phyloP scores from a whole-genome alignment of 2,888 invertebrate genomes.

The Hypena proboscidalis region DNA sequence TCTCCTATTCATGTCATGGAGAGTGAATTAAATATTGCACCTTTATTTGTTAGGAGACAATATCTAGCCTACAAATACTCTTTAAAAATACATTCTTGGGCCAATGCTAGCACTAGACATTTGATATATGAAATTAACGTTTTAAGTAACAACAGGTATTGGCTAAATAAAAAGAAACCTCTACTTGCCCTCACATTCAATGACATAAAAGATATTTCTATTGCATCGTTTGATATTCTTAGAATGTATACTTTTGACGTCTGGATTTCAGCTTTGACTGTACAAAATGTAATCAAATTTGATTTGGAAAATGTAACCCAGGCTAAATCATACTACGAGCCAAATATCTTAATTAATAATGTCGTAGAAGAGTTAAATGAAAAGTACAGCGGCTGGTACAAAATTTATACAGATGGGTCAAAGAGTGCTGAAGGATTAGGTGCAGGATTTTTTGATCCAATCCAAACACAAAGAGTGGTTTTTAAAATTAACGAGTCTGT shows the following conservation, averaged over 20 bases:
- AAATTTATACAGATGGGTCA: slow-evolving; percentile 10
- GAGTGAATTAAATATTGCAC: neutral
- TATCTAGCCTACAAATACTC: neutral
- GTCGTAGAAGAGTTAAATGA: neutral
- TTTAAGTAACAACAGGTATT: neutral
- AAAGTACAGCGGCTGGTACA: slow-evolving; percentile 6
- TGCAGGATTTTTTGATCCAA: slow-evolving; percentile 1
- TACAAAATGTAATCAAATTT: neutral
- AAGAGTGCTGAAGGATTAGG: slow-evolving; percentile 1
- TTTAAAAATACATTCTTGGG: neutral
- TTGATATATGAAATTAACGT: neutral
- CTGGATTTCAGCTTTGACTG: neutral
- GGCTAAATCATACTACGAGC: neutral
- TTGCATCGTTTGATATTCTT: neutral
- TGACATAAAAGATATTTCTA: neutral
- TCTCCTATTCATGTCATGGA: neutral
- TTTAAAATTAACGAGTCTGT: neutral
- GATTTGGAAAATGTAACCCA: neutral
- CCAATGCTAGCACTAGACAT: neutral
- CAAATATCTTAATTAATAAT: neutral
- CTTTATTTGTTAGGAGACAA: neutral
- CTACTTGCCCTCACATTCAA: neutral
- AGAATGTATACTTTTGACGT: neutral
- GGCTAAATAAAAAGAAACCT: neutral
- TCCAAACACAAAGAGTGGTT: neutral